Percentiles rank a stretch among this genome's conserved stretches.
Evolutionary conservation across 2,888 invertebrate species (phyloP).

Genomic region (Pachliopta kotzebuea): DNA sequence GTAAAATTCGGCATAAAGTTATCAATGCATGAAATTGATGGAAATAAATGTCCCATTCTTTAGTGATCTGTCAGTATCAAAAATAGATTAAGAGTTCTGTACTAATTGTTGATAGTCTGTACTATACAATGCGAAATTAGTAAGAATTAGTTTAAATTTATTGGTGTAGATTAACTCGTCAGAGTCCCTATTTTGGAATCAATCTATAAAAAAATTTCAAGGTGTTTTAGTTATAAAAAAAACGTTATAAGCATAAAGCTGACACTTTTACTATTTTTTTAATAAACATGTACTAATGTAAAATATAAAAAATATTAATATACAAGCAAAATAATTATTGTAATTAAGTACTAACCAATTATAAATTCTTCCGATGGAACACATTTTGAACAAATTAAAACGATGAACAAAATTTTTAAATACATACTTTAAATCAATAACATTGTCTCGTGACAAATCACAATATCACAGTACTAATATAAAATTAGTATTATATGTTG

Average conservation of each 20-base stretch:
- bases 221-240: neutral
- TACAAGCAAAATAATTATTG: neutral
- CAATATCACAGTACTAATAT: neutral
- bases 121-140: neutral
- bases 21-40: neutral
- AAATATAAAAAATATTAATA: neutral
- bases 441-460: neutral
- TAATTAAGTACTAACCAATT: constrained; percentile 18
- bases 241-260: neutral
- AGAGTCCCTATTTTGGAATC: no score
- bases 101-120: no score
- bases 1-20: neutral
- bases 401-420: constrained; percentile 18
- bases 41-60: neutral
- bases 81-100: no score
- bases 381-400: constrained; percentile 26
- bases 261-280: neutral
- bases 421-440: neutral
- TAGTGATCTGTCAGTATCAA: no score
- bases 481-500: constrained; percentile 21
- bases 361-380: constrained; percentile 18
- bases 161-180: neutral
- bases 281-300: neutral
- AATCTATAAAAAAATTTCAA: no score
- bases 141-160: neutral